phyloP scores from a whole-genome alignment of 2,797 vertebrate species.

The Cyprinella venusta region DNA sequence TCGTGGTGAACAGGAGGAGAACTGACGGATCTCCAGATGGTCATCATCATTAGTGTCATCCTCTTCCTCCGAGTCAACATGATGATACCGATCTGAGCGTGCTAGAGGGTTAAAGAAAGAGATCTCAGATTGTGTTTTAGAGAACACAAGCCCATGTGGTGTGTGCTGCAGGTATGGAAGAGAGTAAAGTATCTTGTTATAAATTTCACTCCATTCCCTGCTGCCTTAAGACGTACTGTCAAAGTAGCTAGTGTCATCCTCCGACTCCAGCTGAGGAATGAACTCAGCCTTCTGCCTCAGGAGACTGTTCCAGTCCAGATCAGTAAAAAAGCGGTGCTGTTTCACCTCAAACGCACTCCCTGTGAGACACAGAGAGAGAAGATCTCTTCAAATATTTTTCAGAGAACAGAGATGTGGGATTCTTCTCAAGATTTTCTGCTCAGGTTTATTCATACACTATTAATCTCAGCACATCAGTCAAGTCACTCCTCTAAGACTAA shows the following conservation, averaged over 20 bases:
- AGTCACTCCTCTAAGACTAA: slow-evolving; percentile 70
- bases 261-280: slow-evolving; percentile 95
- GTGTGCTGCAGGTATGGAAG: neutral
- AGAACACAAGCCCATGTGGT: neutral
- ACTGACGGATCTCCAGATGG: slow-evolving; percentile 91
- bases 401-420: slow-evolving; percentile 15
- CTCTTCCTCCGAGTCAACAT: slow-evolving; percentile 94
- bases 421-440: slow-evolving; percentile 3
- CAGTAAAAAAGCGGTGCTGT: slow-evolving; percentile 91
- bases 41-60: slow-evolving; percentile 97
- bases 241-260: slow-evolving; percentile 98
- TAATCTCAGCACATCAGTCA: slow-evolving; percentile 2
- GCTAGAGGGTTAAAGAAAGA: slow-evolving; percentile 71
- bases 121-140: neutral
- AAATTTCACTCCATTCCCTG: slow-evolving; percentile 6
- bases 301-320: slow-evolving; percentile 95
- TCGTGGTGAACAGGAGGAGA: slow-evolving; percentile 95
- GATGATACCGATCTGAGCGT: slow-evolving; percentile 92
- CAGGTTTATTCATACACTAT: slow-evolving; percentile 17
- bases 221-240: slow-evolving; percentile 83
- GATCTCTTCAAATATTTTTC: slow-evolving; percentile 25
- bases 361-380: slow-evolving; percentile 62
- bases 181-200: slow-evolving; percentile 12
- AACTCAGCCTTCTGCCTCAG: slow-evolving; percentile 98
- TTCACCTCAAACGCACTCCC: slow-evolving; percentile 95